These are phyloP conservation scores for Nipponacmea schrenckii DNA, from an alignment of 2,888 invertebrate species.

Conservation along the genomic window DNA sequence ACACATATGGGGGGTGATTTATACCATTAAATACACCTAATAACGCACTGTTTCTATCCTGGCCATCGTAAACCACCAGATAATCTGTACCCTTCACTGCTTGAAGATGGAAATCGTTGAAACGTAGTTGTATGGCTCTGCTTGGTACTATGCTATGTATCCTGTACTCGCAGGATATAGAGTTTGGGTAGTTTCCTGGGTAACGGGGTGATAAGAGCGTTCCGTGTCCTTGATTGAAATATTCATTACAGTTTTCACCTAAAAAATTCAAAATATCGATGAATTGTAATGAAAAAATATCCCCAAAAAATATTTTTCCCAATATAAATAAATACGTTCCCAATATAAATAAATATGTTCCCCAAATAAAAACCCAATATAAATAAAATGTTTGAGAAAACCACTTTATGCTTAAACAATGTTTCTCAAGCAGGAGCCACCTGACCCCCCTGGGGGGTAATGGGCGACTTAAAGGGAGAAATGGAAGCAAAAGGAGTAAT, in stretches of 20 bases:
- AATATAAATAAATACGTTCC: too few relatives aligned
- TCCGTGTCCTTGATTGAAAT: slow-evolving; percentile 32
- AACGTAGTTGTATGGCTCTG: slow-evolving; percentile 40
- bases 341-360: too few relatives aligned
- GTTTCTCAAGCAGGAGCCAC: too few relatives aligned
- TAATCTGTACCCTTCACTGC: slow-evolving; percentile 35
- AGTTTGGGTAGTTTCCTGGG: slow-evolving; percentile 38
- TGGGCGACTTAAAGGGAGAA: too few relatives aligned
- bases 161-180: slow-evolving; percentile 45
- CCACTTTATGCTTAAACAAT: too few relatives aligned
- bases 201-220: slow-evolving; percentile 43
- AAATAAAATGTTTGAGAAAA: too few relatives aligned
- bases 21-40: slow-evolving; percentile 40
- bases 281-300: too few relatives aligned
- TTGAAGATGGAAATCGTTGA: slow-evolving; percentile 35
- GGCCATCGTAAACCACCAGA: slow-evolving; percentile 47
- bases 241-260: slow-evolving; percentile 28
- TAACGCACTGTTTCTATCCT: slow-evolving; percentile 28
- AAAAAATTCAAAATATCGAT: background rate
- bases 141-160: slow-evolving; percentile 31
- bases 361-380: too few relatives aligned
- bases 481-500: too few relatives aligned
- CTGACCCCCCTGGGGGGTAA: too few relatives aligned
- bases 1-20: slow-evolving; percentile 32
- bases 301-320: too few relatives aligned